A percentile compares a stretch with the other conserved stretches of the same genome.
These are phyloP conservation scores for Chrysotoxum bicinctum DNA, from an alignment of 2,888 invertebrate species.

Conservation along the genomic window DNA sequence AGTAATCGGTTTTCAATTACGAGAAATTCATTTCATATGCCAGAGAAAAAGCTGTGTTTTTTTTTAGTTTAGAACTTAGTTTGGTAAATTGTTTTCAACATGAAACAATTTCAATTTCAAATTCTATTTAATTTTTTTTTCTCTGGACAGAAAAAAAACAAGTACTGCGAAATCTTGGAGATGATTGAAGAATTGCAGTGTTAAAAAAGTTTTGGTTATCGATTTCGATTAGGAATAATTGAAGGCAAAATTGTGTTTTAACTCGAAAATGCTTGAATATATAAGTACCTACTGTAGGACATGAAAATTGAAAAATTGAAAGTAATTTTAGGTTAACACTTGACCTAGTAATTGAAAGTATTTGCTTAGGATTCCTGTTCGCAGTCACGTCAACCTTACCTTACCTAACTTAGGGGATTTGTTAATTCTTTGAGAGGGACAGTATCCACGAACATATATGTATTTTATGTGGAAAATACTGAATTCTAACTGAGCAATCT, in stretches of 20 bases:
- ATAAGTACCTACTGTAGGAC: not conserved
- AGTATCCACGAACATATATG: too few relatives aligned
- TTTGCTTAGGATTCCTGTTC: too few relatives aligned
- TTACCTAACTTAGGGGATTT: too few relatives aligned
- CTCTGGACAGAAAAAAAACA: not conserved
- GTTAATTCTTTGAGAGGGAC: too few relatives aligned
- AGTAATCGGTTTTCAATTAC: conserved; percentile 34
- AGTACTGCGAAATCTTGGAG: not conserved
- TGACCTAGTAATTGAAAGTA: too few relatives aligned
- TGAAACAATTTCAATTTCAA: conserved; percentile 10
- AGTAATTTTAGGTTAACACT: too few relatives aligned
- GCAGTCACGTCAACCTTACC: too few relatives aligned
- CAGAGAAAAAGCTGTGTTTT: not conserved
- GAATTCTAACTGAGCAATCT: too few relatives aligned
- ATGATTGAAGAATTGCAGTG: not conserved
- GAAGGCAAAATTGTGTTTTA: not conserved
- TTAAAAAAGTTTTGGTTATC: not conserved
- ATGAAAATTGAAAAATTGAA: too few relatives aligned
- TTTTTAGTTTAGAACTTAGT: not conserved
- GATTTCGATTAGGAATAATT: not conserved
- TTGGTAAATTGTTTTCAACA: conserved; percentile 20
- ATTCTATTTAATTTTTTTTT: not conserved
- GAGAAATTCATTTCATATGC: not conserved
- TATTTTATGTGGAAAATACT: too few relatives aligned
- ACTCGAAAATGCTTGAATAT: not conserved